These are phyloP conservation scores for Gandaritis pyraliata DNA, from an alignment of 2,888 invertebrate genomes.

Conservation along the genomic window DNA sequence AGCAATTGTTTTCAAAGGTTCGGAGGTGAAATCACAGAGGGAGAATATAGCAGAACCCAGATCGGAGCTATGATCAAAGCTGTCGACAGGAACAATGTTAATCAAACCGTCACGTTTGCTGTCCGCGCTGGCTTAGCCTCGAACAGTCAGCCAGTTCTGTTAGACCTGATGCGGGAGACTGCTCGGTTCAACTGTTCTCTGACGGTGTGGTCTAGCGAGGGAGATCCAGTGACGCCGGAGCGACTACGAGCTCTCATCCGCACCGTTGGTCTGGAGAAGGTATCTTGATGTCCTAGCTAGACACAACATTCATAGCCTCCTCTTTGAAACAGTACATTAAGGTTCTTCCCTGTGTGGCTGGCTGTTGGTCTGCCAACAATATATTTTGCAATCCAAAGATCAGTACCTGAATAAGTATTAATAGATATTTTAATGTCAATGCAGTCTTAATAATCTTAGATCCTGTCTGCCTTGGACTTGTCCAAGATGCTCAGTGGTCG, in stretches of 20 bases:
- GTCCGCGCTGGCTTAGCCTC: constrained; percentile 85
- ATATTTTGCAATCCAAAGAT: no score
- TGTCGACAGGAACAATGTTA: constrained; percentile 81
- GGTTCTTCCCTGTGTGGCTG: no score
- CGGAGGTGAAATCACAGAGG: constrained; percentile 78
- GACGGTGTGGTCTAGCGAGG: constrained; percentile 91
- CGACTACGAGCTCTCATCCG: constrained; percentile 87
- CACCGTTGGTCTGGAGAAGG: constrained; percentile 85
- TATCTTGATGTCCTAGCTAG: constrained; percentile 2
- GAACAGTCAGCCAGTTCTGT: constrained; percentile 85
- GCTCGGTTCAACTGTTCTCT: constrained; percentile 85
- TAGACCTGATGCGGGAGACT: constrained; percentile 83
- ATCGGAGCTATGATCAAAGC: constrained; percentile 88
- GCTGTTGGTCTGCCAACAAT: no score
- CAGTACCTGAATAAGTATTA: no score
- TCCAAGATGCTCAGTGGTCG: no score
- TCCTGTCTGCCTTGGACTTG: no score
- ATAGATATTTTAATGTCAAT: no score
- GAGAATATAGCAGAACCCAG: constrained; percentile 86
- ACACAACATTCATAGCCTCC: no score
- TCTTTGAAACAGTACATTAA: no score
- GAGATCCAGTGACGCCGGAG: constrained; percentile 87
- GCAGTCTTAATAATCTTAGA: no score
- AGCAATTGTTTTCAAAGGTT: constrained; percentile 69
- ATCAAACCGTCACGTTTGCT: constrained; percentile 92